Base-by-base conservation (phyloP, 2,888 invertebrate species). In the Physocephala rufipes region DNA sequence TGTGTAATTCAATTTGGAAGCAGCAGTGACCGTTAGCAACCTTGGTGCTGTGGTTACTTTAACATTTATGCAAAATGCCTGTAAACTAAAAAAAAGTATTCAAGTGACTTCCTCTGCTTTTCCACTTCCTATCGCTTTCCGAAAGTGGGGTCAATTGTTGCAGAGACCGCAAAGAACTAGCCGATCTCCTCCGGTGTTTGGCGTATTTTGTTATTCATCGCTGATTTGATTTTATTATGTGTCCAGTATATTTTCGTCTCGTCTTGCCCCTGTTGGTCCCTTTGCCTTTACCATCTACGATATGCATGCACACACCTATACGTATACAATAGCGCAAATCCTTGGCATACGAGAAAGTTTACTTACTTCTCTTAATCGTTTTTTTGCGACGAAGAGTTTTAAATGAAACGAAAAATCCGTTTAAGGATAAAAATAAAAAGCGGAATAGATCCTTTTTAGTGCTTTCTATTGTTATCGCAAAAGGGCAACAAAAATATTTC, bases 1-100 rank as follows among this genome's bases (percentile, higher is more conserved):
- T 66, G 66, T 72, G 72, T 72, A 72, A 74, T 72, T 74, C 74
- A 74, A 74, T 74, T 74, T 74, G 62, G n/a, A n/a, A n/a, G 65
- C 71, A 70, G 21, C 58, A 45, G 45, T 43, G 4, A 49, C 49
- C 51, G 24, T 13, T 12, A 30, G 61, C 21, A 36, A 45, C 28
- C 68, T n/a, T n/a, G n/a, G n/a, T 24, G 67, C 67, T 59, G 69
- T 26, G 58, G 66, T 61, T 36, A 26, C 58, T 19, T 19, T 7
- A 65, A 36, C 66, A 71, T 61, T 65, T 71, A 71, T 71, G 71
- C 71, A 71, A 71, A 71, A 59, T 47, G 49, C 51, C 66, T 71
- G 30, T 51, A 12, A n/a, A 59, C 36, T 66, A 61, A 58, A 71
- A 66, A 65, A 71, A 71, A 59, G 66, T 59, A 66, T 71, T 59